Conservation (phyloP, 2,797 vertebrate species). For the Lithobates pipiens region DNA sequence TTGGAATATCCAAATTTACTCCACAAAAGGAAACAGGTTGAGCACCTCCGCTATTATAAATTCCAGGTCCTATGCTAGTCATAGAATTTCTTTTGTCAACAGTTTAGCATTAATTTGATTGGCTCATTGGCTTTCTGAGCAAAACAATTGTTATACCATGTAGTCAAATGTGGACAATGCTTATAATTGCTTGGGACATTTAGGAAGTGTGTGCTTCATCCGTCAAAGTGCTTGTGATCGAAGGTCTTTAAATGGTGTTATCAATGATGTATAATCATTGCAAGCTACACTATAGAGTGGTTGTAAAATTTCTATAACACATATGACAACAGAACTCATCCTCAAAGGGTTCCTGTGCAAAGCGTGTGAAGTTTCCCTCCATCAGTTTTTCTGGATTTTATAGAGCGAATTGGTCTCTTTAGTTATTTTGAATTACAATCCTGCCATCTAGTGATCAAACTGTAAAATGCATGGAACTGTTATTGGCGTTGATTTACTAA, state of each 20-base stretch:
- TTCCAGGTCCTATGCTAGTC: not conserved
- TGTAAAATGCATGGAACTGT: not conserved
- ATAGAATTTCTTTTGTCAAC: not conserved
- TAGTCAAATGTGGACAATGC: too few relatives aligned
- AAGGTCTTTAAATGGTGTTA: too few relatives aligned
- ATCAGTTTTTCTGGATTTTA: not conserved
- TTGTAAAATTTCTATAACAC: conserved; percentile 17
- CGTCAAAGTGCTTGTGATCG: too few relatives aligned
- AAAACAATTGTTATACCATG: too few relatives aligned
- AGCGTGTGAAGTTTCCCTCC: conserved; percentile 14
- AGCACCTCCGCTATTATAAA: not conserved
- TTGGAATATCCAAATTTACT: too few relatives aligned
- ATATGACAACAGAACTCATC: not conserved
- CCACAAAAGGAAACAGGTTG: not conserved
- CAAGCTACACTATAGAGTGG: not conserved
- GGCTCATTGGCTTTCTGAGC: too few relatives aligned
- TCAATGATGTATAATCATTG: conserved; percentile 4
- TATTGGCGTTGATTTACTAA: too few relatives aligned
- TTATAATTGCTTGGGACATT: too few relatives aligned
- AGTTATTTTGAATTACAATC: conserved; percentile 72
- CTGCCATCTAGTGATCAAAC: conserved; percentile 76
- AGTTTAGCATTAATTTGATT: not conserved
- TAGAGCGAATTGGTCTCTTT: not conserved
- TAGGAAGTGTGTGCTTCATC: too few relatives aligned
- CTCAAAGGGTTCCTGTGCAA: not conserved